Evolutionary conservation across 2,113 vertebrate species (phyloP).

Genomic region (Rhadina sibilatrix): DNA sequence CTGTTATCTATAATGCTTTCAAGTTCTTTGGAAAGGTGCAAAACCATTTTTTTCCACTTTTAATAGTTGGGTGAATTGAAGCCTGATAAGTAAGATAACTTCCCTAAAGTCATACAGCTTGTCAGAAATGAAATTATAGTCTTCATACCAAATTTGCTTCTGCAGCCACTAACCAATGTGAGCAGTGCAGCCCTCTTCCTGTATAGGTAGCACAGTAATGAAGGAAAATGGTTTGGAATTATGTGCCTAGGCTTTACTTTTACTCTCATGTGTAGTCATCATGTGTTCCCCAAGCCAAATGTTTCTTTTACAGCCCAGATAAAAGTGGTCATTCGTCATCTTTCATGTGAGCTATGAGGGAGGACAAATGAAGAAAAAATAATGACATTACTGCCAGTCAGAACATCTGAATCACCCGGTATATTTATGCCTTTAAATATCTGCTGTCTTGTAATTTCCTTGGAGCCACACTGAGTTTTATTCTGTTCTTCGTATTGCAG

Average conservation of each 20-base stretch:
- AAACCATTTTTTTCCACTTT: constrained; percentile 18
- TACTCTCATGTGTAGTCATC: not conserved
- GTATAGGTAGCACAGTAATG: not conserved
- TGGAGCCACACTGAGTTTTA: not conserved
- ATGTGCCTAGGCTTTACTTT: not conserved
- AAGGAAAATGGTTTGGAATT: not conserved
- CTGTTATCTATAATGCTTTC: not conserved
- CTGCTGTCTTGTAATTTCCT: not conserved
- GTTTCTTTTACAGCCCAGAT: not conserved
- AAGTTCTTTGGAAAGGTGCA: not conserved
- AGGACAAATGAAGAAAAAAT: constrained; percentile 26
- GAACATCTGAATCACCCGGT: not conserved
- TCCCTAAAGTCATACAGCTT: not conserved
- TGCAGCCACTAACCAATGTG: not conserved
- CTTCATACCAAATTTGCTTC: not conserved
- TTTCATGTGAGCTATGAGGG: not conserved
- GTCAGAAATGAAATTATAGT: not conserved
- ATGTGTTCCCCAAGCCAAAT: not conserved
- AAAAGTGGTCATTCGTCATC: not conserved
- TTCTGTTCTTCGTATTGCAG: not conserved
- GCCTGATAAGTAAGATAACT: constrained; percentile 10
- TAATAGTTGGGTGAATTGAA: not conserved
- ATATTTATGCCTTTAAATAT: constrained; percentile 12
- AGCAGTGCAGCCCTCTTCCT: not conserved
- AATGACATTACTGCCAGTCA: not conserved